Percentiles rank a stretch among this genome's conserved stretches.
phyloP scores from a whole-genome alignment of 2,113 vertebrate species.

The Chamaetylas fuelleborni region DNA sequence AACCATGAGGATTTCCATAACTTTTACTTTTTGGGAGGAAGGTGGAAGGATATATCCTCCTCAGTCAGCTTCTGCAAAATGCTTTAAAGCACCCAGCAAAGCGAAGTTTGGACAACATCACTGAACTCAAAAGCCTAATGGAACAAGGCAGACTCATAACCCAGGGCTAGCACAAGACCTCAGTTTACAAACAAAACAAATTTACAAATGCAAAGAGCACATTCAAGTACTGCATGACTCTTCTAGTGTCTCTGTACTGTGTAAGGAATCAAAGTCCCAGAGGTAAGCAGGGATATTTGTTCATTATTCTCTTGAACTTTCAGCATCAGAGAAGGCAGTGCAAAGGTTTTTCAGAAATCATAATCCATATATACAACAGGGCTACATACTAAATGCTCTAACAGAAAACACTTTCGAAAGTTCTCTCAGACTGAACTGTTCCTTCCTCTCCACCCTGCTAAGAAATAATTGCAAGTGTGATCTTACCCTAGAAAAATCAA shows the following conservation, averaged over 20 bases:
- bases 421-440: background rate
- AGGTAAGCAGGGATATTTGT: background rate
- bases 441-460: background rate
- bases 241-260: background rate
- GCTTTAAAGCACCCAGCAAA: background rate
- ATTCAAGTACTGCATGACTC: background rate
- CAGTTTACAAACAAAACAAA: background rate
- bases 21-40: fast-evolving
- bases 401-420: background rate
- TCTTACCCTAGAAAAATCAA: conserved; percentile 97
- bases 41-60: background rate
- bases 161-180: background rate
- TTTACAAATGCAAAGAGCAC: background rate
- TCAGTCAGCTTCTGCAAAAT: background rate
- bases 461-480: background rate
- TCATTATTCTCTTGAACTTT: background rate
- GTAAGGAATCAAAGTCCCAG: background rate
- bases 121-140: background rate
- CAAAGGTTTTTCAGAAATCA: background rate
- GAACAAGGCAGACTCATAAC: background rate
- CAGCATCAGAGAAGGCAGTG: background rate
- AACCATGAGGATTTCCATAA: background rate
- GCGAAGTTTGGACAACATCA: background rate
- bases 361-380: background rate
- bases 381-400: background rate